Evolutionary conservation across 2,888 invertebrate genomes (phyloP).

Genomic region (Halocaridina rubra): DNA sequence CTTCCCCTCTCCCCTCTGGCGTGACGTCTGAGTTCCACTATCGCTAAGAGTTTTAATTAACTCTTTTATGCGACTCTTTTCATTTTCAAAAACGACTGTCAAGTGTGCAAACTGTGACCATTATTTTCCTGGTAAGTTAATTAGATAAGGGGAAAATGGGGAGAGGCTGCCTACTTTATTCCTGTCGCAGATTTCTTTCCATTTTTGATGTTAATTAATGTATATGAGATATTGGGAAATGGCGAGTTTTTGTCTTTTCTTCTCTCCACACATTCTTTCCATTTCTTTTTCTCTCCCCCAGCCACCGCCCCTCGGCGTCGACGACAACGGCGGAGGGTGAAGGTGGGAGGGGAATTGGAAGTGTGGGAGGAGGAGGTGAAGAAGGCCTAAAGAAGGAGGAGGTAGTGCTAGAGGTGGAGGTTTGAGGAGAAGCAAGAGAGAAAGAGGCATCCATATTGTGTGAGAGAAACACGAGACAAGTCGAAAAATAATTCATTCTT

Average conservation of each 20-base stretch:
- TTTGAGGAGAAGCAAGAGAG: too few species aligned
- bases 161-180: conserved; percentile 42
- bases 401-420: too few species aligned
- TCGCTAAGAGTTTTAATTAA: conserved; percentile 45
- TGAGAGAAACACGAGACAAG: too few species aligned
- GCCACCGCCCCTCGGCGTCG: neutral
- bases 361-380: too few species aligned
- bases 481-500: too few species aligned
- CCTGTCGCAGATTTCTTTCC: conserved; percentile 45
- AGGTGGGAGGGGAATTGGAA: too few species aligned
- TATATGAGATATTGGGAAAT: conserved; percentile 40
- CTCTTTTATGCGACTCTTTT: conserved; percentile 47
- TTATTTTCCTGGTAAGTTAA: conserved; percentile 50
- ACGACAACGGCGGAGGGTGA: too few species aligned
- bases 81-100: conserved; percentile 48
- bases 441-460: too few species aligned
- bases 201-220: conserved; percentile 49
- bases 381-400: too few species aligned
- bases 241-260: neutral
- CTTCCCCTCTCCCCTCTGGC: neutral
- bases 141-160: conserved; percentile 50
- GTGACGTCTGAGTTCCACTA: conserved; percentile 42
- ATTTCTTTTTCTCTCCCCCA: neutral
- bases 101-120: conserved; percentile 38
- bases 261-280: neutral